Evolutionary conservation across 1,140 invertebrate species (phyloP), one percentile per base, ranked within the genome.

Genomic region (Hycleus phaleratus): DNA sequence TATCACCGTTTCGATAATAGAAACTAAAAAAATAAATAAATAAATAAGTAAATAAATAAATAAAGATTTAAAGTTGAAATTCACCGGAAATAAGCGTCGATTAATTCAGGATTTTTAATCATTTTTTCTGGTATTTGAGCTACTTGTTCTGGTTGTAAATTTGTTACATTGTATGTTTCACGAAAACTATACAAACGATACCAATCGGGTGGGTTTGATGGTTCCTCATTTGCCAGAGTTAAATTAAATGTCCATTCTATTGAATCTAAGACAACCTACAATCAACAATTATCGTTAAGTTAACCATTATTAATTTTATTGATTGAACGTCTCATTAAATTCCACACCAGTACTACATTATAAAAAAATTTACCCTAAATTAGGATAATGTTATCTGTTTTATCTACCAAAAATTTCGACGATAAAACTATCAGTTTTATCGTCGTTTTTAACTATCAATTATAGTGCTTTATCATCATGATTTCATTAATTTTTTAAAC

Each of bases 221-320:
- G 71, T 32, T 66, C 45, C n/a, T 78, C 56, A 70, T 93, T 93
- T 0, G 90, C 89, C 71, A 81, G 75, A 0, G 85, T 90, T 1
- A 93, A 65, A 71, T 94, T 90, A 64, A 88, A 84, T 2, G 83
- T 83, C 75, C 83, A 93, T 10, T 85, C 90, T 4, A 85, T 77
- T 44, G 82, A 81, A 68, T 91, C 84, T 26, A 82, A 60, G 1
- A 90, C 79, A 63, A 76, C 75, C 85, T 86, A 69, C n/a, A 75
- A 57, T 18, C 1, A 18, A 18, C 1, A 18, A 18, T 18, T 18
- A 18, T 18, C 18, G 18, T 18, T 18, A 18, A 18, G 1, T 18
- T 18, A 18, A 18, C 18, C 2, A 18, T 18, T 18, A 18, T 18
- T 18, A 0, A 18, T 18, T 18, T 32, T 32, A 32, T 1, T 25